Percentiles rank a stretch among this genome's conserved stretches.
Conservation (phyloP, 2,113 vertebrate species). For the Urocynchramus pylzowi region DNA sequence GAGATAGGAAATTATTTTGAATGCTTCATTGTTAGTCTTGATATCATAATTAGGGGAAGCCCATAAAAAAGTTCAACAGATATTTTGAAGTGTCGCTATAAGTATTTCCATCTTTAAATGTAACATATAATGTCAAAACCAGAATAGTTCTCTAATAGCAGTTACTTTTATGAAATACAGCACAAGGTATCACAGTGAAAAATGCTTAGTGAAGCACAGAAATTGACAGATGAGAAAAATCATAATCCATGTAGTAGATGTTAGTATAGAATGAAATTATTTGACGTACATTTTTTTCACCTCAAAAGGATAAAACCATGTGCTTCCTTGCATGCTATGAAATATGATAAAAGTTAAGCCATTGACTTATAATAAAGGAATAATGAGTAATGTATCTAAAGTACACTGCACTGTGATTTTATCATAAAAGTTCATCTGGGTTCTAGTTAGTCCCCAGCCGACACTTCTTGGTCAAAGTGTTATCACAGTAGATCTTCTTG, state of each 20-base stretch:
- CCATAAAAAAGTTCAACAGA: neutral
- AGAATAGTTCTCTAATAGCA: neutral
- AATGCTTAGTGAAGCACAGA: neutral
- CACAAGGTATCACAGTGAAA: neutral
- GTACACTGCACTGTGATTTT: neutral
- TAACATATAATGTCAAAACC: neutral
- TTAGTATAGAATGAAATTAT: neutral
- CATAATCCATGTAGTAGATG: neutral
- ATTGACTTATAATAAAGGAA: neutral
- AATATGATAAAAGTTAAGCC: neutral
- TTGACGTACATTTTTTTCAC: neutral
- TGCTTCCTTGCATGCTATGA: neutral
- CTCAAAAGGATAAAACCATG: neutral
- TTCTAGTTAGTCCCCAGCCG: neutral
- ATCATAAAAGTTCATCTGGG: neutral
- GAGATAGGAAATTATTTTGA: neutral
- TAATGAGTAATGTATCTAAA: neutral
- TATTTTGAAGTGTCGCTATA: neutral
- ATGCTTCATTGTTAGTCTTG: neutral
- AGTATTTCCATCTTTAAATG: neutral
- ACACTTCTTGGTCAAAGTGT: neutral
- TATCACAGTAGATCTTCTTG: neutral
- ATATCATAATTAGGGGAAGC: neutral
- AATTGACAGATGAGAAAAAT: neutral
- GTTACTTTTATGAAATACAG: neutral